Evolutionary conservation across 1,140 invertebrate species (phyloP), one percentile per base, ranked within the genome.

Genomic region (Brachionus paranguensis): DNA sequence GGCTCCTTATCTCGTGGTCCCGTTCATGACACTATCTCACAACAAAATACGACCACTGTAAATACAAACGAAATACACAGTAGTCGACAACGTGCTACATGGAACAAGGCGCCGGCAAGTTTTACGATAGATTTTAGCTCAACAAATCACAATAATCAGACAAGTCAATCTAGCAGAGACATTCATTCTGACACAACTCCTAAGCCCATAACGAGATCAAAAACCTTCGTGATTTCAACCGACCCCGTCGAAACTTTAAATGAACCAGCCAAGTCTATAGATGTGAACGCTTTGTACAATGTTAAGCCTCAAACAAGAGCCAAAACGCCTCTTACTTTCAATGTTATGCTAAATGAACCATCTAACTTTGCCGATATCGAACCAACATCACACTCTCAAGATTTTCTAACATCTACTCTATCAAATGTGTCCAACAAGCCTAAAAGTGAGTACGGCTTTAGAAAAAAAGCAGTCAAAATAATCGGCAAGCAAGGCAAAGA

Each of bases 301-400:
- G 81, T 83, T 17, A 68, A 53, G 17, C 60, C 33, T 12, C 41
- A 29, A 37, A 7, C 17, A 53, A 24, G 81, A 43, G 81, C 81
- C 11, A 47, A 53, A 70, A 83, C 81, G 12, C 81, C 81, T 7
- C n/a, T 83, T 6, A 12, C 68, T 47, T 83, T 83, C 33, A 83
- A 68, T 72, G 64, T 83, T 8, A 70, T 68, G 60, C 43, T 83
- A 33, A n/a, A 83, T 55, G 81, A 72, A 17, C 20, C 60, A 55
- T 17, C 41, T 4, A 68, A 43, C 41, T 55, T 43, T 45, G 11
- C 0, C 17, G 45, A 50, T 29, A 10, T 14, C 3, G 45, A 76
- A 27, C 4, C 47, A 41, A 10, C 33, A 4, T 12, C 10, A 10
- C 33, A 37, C 0, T 0, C n/a, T 43, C n/a, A 50, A 3, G 5